phyloP scores from a whole-genome alignment of 2,888 invertebrate genomes.

The Macrosiphum euphorbiae region DNA sequence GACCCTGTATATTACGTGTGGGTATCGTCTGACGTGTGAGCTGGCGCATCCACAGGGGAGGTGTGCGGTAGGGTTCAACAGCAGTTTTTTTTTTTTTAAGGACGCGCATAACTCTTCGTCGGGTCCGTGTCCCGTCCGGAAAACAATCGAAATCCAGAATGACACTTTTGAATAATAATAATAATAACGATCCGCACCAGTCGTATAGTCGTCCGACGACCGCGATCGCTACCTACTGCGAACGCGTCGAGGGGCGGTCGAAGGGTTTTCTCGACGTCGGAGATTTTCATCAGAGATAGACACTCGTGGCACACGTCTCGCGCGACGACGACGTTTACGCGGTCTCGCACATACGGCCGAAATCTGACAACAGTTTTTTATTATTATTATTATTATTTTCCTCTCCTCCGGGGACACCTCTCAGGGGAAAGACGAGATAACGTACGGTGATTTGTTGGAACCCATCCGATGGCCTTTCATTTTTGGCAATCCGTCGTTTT shows the following conservation, averaged over 20 bases:
- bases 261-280: neutral
- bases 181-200: neutral
- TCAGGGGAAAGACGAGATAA: neutral
- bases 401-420: neutral
- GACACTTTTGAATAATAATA: slow-evolving; percentile 35
- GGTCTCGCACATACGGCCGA: neutral
- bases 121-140: neutral
- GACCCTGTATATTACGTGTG: neutral
- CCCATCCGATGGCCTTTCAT: neutral
- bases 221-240: neutral
- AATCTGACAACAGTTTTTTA: neutral
- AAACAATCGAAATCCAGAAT: slow-evolving; percentile 29
- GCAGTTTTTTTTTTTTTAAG: slow-evolving; percentile 8
- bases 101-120: neutral
- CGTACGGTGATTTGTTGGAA: neutral
- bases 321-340: neutral
- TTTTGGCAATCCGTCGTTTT: neutral
- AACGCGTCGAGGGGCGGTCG: neutral
- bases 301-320: neutral
- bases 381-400: neutral
- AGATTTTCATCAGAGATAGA: neutral
- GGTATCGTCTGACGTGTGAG: neutral
- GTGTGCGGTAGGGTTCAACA: neutral
- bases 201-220: neutral
- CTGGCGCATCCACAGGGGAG: neutral